phyloP scores from a whole-genome alignment of 64 coral and sea anemone species.

The Porites lutea region DNA sequence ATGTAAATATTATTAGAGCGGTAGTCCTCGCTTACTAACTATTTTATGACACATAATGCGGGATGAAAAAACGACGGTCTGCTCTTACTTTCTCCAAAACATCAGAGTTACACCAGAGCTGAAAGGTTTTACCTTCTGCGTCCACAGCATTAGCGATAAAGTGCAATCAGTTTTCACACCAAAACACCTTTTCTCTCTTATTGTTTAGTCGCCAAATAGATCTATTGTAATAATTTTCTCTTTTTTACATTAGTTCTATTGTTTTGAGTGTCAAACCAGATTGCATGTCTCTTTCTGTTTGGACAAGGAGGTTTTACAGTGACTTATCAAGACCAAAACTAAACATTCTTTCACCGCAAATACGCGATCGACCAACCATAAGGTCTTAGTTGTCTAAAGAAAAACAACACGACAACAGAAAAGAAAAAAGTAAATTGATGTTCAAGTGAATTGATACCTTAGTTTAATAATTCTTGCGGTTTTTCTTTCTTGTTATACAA shows the following conservation, averaged over 20 bases:
- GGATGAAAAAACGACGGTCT: neutral
- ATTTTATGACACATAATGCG: neutral
- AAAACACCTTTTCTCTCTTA: neutral
- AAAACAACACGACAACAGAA: neutral
- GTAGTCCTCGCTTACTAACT: neutral
- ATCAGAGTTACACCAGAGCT: neutral
- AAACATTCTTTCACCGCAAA: constrained; percentile 21
- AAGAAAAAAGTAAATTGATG: neutral
- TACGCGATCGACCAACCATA: neutral
- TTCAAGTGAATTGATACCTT: too few relatives aligned
- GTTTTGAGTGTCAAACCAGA: constrained; percentile 40
- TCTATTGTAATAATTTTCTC: constrained; percentile 22
- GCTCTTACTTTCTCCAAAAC: neutral
- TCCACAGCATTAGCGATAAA: neutral
- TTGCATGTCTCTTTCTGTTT: constrained; percentile 1
- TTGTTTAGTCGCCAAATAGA: constrained; percentile 28
- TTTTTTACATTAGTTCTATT: neutral
- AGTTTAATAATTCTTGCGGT: too few relatives aligned
- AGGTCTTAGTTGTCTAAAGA: neutral
- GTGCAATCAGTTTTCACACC: neutral
- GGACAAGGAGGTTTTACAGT: neutral
- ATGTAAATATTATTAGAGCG: constrained; percentile 23
- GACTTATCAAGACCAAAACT: constrained; percentile 13
- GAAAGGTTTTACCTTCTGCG: neutral
- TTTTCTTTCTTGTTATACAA: too few relatives aligned